Base-by-base conservation (phyloP, 2,113 vertebrate genomes). In the Phyllostomus hastatus region DNA sequence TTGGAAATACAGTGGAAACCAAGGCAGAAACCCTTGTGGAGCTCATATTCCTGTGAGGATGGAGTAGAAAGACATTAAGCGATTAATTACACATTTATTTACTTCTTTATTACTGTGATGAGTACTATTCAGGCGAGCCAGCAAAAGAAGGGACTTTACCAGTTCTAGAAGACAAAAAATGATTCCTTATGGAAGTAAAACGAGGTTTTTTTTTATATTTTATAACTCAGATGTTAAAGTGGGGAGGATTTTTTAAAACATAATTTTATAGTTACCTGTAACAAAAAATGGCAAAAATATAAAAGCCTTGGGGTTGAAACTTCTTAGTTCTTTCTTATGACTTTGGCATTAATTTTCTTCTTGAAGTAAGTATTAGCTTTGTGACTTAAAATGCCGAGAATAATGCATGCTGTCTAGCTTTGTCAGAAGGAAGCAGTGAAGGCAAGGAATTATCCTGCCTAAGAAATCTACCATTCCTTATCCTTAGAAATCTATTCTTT, bases 291-390 rank as follows among this genome's bases (percentile, higher is more conserved):
- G 24, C 26, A 91, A 64, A 95, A 90, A 89, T 90, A 26, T 75
- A 76, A 80, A 93, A 72, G 78, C 38, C 14, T 61, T 86, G 54
- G 43, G 46, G 66, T 84, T 89, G 86, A 69, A 73, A 67, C 69
- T 88, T 93, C 67, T 67, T 79, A 76, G 28, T 94, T 94, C 14
- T 46, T 89, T 94, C 66, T 79, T 31, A 66, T 94, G 41, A 10
- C 35, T 96, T 96, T 92, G 67, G 91, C 79, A 79, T 95, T 95
- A 69, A 89, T 97, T 89, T 96, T 93, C 78, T 82, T 94, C 35
- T 67, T 97, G 90, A 94, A 96, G 66, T 96, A 93, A 73, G n/a
- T 81, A 43, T 89, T 92, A 95, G 84, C 70, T 52, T 95, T 95
- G 14, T 4, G 14, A 70, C 31, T 95, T 96, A 82, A 72, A 80